A percentile compares a stretch with the other conserved stretches of the same genome.
These are phyloP conservation scores for Timema podura DNA, from an alignment of 2,888 invertebrate genomes.

Conservation along the genomic window DNA sequence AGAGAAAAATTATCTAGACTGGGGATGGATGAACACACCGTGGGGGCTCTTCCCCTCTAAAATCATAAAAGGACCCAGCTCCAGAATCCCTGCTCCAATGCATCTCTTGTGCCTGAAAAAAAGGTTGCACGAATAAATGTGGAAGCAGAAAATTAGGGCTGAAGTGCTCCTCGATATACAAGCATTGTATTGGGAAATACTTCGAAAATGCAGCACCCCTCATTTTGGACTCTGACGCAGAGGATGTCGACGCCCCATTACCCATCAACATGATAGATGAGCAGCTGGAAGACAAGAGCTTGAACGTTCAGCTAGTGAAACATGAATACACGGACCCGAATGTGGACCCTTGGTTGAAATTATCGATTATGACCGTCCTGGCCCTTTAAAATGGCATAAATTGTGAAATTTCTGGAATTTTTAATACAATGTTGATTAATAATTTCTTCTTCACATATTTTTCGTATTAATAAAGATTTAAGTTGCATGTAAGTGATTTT, in stretches of 20 bases:
- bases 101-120: not conserved
- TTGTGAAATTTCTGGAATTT: not conserved
- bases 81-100: not conserved
- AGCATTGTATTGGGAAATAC: not conserved
- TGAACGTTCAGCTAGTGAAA: not conserved
- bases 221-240: not conserved
- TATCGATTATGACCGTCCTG: not conserved
- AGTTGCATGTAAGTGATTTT: not conserved
- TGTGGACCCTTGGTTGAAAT: not conserved
- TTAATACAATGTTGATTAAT: not conserved
- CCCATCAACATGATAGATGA: not conserved
- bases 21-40: not conserved
- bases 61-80: not conserved
- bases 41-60: not conserved
- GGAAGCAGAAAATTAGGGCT: not conserved
- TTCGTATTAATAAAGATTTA: not conserved
- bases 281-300: not conserved
- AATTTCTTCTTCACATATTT: not conserved
- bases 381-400: not conserved
- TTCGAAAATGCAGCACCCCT: conserved; percentile 2
- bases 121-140: not conserved
- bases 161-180: not conserved
- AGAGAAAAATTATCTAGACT: not conserved
- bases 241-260: not conserved
- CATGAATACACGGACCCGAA: not conserved